These are phyloP conservation scores for Drosophila borealis DNA, from an alignment of 2,888 invertebrate genomes.

Conservation along the genomic window DNA sequence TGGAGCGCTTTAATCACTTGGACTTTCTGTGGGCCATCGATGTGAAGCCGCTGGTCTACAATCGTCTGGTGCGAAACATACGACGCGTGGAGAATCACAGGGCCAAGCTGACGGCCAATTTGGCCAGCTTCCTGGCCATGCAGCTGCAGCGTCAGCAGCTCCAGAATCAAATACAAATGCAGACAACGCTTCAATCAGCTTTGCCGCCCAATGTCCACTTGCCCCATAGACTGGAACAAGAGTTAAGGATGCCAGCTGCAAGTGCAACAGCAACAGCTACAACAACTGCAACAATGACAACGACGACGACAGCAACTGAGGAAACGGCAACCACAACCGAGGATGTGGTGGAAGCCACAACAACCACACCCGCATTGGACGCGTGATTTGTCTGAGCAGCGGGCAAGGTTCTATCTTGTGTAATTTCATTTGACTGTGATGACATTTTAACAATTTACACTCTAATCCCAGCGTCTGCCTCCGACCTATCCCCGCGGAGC, in stretches of 20 bases:
- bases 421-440: conserved; percentile 81
- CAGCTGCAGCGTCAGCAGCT: conserved; percentile 70
- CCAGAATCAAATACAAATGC: conserved; percentile 70
- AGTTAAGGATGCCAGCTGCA: conserved; percentile 17
- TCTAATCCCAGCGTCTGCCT: conserved; percentile 43
- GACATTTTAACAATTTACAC: conserved; percentile 76
- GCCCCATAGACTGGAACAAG: conserved; percentile 49
- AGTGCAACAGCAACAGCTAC: conserved; percentile 16
- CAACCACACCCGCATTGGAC: conserved; percentile 18
- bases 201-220: conserved; percentile 63
- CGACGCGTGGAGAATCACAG: conserved; percentile 83
- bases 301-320: conserved; percentile 5
- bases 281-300: conserved; percentile 15
- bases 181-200: conserved; percentile 44
- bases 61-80: conserved; percentile 83
- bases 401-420: conserved; percentile 42
- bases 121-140: conserved; percentile 69
- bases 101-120: conserved; percentile 72
- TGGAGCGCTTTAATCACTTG: conserved; percentile 86
- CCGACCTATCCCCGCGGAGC: conserved; percentile 13
- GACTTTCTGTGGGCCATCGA: conserved; percentile 87
- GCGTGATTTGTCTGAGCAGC: conserved; percentile 52
- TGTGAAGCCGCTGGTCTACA: conserved; percentile 85
- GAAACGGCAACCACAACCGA: conserved; percentile 19
- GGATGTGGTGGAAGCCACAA: conserved; percentile 8